A percentile compares a stretch with the other conserved stretches of the same genome.
These are phyloP conservation scores for Nanorana parkeri DNA, from an alignment of 2,113 vertebrate species.

Conservation along the genomic window DNA sequence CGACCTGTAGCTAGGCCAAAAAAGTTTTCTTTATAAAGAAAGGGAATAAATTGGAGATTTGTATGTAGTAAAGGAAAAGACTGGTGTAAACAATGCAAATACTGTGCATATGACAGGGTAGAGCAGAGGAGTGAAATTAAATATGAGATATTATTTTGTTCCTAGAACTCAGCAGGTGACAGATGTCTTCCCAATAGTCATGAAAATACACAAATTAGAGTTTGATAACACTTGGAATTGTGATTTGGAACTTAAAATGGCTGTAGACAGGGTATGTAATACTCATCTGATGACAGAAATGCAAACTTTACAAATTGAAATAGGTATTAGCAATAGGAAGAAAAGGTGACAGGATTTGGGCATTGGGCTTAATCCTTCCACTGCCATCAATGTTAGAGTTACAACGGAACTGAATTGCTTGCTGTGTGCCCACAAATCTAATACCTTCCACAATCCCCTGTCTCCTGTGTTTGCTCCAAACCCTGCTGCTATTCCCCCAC, in stretches of 20 bases:
- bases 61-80: not conserved
- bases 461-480: no score
- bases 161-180: slow-evolving; percentile 44
- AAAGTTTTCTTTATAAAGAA: not conserved
- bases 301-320: not conserved
- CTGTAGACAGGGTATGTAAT: not conserved
- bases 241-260: not conserved
- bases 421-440: no score
- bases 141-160: slow-evolving; percentile 22
- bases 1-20: slow-evolving; percentile 36
- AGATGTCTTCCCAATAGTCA: not conserved
- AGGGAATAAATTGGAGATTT: slow-evolving; percentile 42
- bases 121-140: not conserved
- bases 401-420: no score
- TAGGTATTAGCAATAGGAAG: not conserved
- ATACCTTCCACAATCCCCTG: no score
- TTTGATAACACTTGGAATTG: slow-evolving; percentile 12
- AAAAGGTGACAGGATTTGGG: no score
- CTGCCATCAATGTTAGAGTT: no score
- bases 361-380: no score
- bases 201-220: slow-evolving; percentile 2
- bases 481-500: no score
- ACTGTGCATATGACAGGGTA: slow-evolving; percentile 1
- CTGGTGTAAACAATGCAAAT: slow-evolving; percentile 15
- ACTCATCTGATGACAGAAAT: not conserved